phyloP scores from a whole-genome alignment of 2,113 vertebrate genomes.

The Tenebrosternarchus preto region DNA sequence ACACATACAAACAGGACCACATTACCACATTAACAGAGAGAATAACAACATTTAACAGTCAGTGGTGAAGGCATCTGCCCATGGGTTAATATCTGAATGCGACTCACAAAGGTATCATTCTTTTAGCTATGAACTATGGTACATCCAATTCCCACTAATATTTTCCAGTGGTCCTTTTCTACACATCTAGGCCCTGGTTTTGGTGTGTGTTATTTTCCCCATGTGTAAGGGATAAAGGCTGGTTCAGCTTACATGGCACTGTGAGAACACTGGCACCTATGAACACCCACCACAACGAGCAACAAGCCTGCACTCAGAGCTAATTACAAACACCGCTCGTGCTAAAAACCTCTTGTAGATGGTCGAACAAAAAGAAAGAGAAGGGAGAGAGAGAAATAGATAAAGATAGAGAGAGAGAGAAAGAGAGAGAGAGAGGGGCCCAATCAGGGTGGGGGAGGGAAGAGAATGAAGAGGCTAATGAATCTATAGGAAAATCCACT shows the following conservation, averaged over 20 bases:
- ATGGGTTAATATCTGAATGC: conserved; percentile 21
- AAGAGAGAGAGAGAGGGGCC: conserved; percentile 81
- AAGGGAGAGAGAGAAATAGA: conserved; percentile 80
- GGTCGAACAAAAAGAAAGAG: conserved; percentile 83
- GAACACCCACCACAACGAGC: conserved; percentile 87
- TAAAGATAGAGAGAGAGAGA: conserved; percentile 75
- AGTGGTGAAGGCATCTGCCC: background rate
- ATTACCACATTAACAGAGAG: background rate
- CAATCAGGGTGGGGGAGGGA: conserved; percentile 73
- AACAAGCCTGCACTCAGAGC: conserved; percentile 89
- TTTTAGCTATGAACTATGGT: conserved; percentile 57
- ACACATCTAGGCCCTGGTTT: conserved; percentile 66
- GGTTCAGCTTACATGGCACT: conserved; percentile 81
- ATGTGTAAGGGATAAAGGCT: conserved; percentile 75
- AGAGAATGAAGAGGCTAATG: conserved; percentile 92
- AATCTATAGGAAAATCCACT: conserved; percentile 96
- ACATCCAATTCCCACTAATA: conserved; percentile 68
- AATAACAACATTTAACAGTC: background rate
- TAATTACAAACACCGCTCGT: conserved; percentile 93
- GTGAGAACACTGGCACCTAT: conserved; percentile 81
- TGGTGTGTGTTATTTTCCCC: conserved; percentile 65
- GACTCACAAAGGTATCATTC: conserved; percentile 59
- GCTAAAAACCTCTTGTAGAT: conserved; percentile 87
- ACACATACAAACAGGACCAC: background rate
- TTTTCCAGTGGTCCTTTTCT: conserved; percentile 73